Evolutionary conservation across 2,113 vertebrate species (phyloP), one percentile per base, ranked within the genome.

Genomic region (Nettapus auritus): DNA sequence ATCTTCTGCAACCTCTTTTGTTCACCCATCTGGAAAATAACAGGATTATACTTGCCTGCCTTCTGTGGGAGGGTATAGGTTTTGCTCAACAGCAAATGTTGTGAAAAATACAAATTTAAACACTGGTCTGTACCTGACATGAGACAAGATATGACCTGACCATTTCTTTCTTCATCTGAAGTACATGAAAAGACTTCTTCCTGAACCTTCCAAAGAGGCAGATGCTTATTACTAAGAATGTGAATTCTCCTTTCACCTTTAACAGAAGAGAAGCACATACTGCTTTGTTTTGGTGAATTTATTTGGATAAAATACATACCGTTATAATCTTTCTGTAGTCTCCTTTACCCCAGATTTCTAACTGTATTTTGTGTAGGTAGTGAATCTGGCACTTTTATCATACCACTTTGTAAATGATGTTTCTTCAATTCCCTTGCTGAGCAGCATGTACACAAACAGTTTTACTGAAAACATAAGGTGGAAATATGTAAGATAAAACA

Each of bases 21-120:
- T 94, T 96, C 95, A 92, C 89, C 86, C 95, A 94, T 92, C 94
- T 95, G 95, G 95, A 96, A 97, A 97, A 95, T 93, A 96, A 94
- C 79, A 81, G 86, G 82, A 95, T 94, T 94, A 90, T 92, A 82
- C 71, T 91, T 88, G 88, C 79, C 76, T 79, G 79, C 94, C 75
- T 97, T 96, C 79, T 93, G 71, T 83, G 88, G 46, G 42, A 89
- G 28, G 20, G 82, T 86, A 52, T 88, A 93, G 88, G 68, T 83
- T 95, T 94, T 91, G 18, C 59, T 91, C 82, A 90, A 70, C 16
- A n/a, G 66, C 52, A 93, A 96, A 73, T 87, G 36, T 38, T 95
- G 68, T 94, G 76, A 92, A 86, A 92, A 95, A 78, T 73, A 94
- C 31, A 86, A 66, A 83, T 67, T 56, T 59, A 55, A 95, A 88